Evolutionary conservation across 2,888 invertebrate species (phyloP).

Genomic region (Tuberolachnus salignus): DNA sequence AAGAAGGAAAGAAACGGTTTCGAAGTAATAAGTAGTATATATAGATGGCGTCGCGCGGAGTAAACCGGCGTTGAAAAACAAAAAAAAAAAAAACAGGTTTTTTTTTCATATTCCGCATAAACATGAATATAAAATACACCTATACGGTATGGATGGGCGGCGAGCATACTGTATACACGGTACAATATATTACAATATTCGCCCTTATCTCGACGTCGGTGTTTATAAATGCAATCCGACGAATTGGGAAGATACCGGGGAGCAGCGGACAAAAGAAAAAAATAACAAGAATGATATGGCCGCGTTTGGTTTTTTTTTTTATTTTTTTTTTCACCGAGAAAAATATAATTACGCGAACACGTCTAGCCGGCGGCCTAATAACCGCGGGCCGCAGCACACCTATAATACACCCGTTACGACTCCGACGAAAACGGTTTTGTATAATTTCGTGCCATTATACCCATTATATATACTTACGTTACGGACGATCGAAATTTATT

Average conservation of each 20-base stretch:
- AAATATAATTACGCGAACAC: constrained; percentile 13
- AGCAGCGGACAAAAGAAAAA: background rate
- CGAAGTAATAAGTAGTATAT: constrained; percentile 5
- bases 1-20: no score
- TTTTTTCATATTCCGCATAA: constrained; percentile 44
- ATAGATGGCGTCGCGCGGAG: background rate
- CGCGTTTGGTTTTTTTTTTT: constrained; percentile 25
- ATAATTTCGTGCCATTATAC: no score
- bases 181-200: constrained; percentile 12
- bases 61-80: constrained; percentile 3
- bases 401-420: background rate
- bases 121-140: constrained; percentile 22
- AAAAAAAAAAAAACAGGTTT: constrained; percentile 46
- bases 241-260: constrained; percentile 41
- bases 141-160: no score
- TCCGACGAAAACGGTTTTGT: no score
- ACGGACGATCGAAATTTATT: no score
- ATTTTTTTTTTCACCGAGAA: constrained; percentile 9
- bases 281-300: constrained; percentile 27
- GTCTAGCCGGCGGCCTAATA: constrained; percentile 28
- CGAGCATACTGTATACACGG: no score
- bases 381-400: background rate
- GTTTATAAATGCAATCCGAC: constrained; percentile 37
- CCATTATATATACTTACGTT: no score
- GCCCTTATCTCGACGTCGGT: constrained; percentile 46